Evolutionary conservation across 2,113 vertebrate genomes (phyloP).

Genomic region (Scophthalmus maximus): DNA sequence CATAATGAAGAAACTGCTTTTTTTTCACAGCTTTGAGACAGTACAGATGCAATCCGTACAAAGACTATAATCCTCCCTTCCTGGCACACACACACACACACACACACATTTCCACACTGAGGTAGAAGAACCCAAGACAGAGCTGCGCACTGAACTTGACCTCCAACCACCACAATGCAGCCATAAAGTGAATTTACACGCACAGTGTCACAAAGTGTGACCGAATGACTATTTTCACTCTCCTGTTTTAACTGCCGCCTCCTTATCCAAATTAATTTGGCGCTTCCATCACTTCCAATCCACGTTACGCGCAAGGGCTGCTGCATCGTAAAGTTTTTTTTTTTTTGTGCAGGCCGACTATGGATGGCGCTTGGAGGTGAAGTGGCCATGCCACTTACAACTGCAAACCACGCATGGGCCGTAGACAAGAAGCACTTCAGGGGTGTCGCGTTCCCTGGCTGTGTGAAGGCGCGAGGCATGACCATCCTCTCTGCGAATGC

Average conservation of each 20-base stretch:
- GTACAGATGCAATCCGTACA: slow-evolving; percentile 1
- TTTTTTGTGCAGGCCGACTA: slow-evolving; percentile 49
- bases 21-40: not conserved
- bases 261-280: slow-evolving; percentile 15
- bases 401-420: slow-evolving; percentile 63
- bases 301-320: not conserved
- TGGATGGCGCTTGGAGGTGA: slow-evolving; percentile 53
- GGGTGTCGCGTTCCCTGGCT: slow-evolving; percentile 62
- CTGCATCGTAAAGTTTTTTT: slow-evolving; percentile 52
- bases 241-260: not conserved
- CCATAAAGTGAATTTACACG: slow-evolving; percentile 33
- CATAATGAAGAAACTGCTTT: not conserved
- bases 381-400: slow-evolving; percentile 59
- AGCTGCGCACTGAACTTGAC: slow-evolving; percentile 30
- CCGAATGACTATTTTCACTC: slow-evolving; percentile 2
- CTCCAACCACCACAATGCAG: slow-evolving; percentile 14
- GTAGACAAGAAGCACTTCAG: slow-evolving; percentile 57
- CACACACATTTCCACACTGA: slow-evolving; percentile 3
- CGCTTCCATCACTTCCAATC: not conserved
- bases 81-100: slow-evolving; percentile 4
- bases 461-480: slow-evolving; percentile 60
- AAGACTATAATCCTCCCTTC: not conserved
- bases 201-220: slow-evolving; percentile 22
- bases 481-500: slow-evolving; percentile 55
- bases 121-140: not conserved